Base-by-base conservation (phyloP, 2,797 vertebrate genomes). In the Neomorphus geoffroyi region DNA sequence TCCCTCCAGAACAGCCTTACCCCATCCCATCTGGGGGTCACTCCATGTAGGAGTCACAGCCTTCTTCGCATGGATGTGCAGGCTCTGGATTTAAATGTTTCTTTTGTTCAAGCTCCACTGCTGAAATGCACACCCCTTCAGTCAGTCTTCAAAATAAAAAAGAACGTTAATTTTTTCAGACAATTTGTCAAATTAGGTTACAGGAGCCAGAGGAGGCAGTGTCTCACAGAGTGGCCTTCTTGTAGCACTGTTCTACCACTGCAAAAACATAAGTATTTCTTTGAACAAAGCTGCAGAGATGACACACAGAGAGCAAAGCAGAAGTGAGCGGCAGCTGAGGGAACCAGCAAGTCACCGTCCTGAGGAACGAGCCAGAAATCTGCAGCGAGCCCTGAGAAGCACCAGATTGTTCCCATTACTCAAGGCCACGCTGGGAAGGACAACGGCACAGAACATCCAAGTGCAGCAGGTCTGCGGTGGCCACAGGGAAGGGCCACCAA, bases 81-180 rank as follows among this genome's bases (percentile, higher is more conserved):
- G 98, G 1, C 77, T 96, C n/a, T 83, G 65, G 13, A 98, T 57
- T 39, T 97, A 98, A 11, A 80, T 19, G 53, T 85, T 98, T 98
- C 43, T 97, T 64, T 4, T 32, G 84, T 71, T 98, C 97, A 97
- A 97, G 97, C 62, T 98, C 97, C 17, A 7, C 92, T 39, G 95
- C 92, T 32, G 43, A 94, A 96, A 92, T 0, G 19, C 27, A 66
- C 1, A 2, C 57, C 14, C 16, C 2, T 27, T 73, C 75, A 43
- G 74, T 87, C 26, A 24, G 66, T 41, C 97, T 97, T 96, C 82
- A 87, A 97, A 89, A 77, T 2, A 87, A 92, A 8, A 62, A 7
- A 30, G 0, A 1, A 27, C 1, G 6, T 73, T 46, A 30, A 10
- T 28, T 23, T 11, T 35, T 41, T 32, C 12, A 65, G 37, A 18